Percentiles rank a stretch among this genome's conserved stretches.
Evolutionary conservation across 2,888 invertebrate species (phyloP).

Genomic region (Elmis aenea): DNA sequence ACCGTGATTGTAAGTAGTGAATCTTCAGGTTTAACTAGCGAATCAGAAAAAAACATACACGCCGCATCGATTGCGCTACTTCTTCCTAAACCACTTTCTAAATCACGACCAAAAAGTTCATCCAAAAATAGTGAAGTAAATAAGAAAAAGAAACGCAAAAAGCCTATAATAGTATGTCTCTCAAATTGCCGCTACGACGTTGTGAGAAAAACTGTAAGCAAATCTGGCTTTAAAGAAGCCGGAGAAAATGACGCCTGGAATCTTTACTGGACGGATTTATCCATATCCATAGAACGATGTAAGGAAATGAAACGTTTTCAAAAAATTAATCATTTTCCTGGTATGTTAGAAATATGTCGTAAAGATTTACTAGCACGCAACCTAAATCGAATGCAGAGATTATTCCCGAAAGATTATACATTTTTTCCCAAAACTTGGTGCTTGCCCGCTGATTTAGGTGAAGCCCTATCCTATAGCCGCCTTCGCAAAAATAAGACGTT

Average conservation of each 20-base stretch:
- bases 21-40: constrained; percentile 4
- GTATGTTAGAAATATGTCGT: constrained; percentile 52
- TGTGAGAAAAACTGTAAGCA: constrained; percentile 64
- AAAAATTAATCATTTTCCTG: constrained; percentile 88
- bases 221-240: constrained; percentile 72
- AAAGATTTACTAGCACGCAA: constrained; percentile 87
- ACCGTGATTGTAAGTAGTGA: constrained; percentile 15
- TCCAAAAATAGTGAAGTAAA: background rate
- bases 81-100: background rate
- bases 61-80: too few relatives aligned
- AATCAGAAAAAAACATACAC: constrained; percentile 5
- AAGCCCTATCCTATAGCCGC: constrained; percentile 66
- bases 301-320: constrained; percentile 91
- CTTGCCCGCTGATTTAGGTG: constrained; percentile 81
- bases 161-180: constrained; percentile 57
- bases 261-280: constrained; percentile 85
- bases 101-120: background rate
- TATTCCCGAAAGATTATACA: constrained; percentile 85
- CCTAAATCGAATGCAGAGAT: constrained; percentile 81
- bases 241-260: constrained; percentile 81
- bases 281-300: constrained; percentile 78
- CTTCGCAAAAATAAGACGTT: constrained; percentile 69
- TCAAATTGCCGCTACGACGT: constrained; percentile 70
- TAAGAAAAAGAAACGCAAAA: constrained; percentile 19
- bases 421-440: constrained; percentile 94